Conservation (phyloP, 53 echinoderm and acorn worm genomes). For the Luidia sarsii region DNA sequence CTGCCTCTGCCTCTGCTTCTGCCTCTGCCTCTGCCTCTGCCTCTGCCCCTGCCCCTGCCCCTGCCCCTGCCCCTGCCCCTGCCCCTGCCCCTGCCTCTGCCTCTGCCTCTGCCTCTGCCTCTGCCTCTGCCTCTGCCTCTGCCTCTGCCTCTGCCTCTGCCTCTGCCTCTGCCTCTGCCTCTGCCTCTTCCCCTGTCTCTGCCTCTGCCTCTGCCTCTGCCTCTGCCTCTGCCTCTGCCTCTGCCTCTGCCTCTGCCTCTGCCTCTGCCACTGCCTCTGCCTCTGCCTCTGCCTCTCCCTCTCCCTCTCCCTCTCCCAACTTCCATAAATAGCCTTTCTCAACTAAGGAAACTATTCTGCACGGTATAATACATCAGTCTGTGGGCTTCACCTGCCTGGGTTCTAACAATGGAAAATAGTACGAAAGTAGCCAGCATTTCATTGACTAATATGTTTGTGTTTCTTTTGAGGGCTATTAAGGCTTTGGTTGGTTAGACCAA, state of each 20-base stretch:
- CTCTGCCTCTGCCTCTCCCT: neutral
- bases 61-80: neutral
- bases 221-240: neutral
- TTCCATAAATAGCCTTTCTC: neutral
- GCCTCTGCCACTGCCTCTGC: neutral
- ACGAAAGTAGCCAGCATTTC: too few species aligned
- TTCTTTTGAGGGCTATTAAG: too few species aligned
- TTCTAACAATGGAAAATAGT: too few species aligned
- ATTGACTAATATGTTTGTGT: too few species aligned
- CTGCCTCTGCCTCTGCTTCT: too few species aligned
- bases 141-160: neutral
- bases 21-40: too few species aligned
- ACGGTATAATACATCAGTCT: too few species aligned
- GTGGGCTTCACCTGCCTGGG: too few species aligned
- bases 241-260: neutral
- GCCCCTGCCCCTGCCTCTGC: too few species aligned
- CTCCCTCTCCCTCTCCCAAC: neutral
- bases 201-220: conserved; percentile 7
- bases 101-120: neutral
- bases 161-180: neutral
- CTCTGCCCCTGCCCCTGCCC: neutral
- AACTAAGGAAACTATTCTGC: too few species aligned
- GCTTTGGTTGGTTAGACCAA: too few species aligned
- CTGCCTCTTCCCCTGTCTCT: too few species aligned
- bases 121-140: neutral